phyloP scores from a whole-genome alignment of 2,797 vertebrate genomes.

The Bovichtus diacanthus region DNA sequence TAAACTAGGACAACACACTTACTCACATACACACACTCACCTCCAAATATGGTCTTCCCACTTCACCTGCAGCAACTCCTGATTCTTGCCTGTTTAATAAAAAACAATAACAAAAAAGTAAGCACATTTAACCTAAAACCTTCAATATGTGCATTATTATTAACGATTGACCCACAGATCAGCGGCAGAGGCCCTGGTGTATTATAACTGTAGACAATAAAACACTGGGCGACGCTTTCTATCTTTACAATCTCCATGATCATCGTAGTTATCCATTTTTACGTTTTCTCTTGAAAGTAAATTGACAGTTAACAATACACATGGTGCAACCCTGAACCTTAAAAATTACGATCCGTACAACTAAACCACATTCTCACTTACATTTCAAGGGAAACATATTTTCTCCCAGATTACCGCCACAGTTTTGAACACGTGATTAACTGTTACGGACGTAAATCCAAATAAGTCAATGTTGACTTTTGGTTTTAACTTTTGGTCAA shows the following conservation, averaged over 20 bases:
- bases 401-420: too few relatives aligned
- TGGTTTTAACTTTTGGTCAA: too few relatives aligned
- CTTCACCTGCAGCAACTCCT: constrained; percentile 8
- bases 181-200: neutral
- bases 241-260: too few relatives aligned
- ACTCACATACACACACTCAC: neutral
- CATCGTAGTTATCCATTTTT: neutral
- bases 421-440: too few relatives aligned
- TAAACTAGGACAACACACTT: constrained; percentile 1
- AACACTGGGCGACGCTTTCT: neutral
- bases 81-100: neutral
- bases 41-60: neutral
- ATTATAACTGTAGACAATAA: neutral
- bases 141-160: neutral
- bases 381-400: too few relatives aligned
- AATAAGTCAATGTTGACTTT: too few relatives aligned
- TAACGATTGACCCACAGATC: neutral
- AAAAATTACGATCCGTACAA: too few relatives aligned
- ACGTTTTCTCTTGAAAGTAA: neutral
- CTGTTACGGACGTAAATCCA: too few relatives aligned
- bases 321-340: too few relatives aligned
- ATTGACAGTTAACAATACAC: neutral
- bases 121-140: neutral
- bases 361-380: too few relatives aligned
- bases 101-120: neutral